These are phyloP conservation scores for Chlorodrepanis virens DNA, from an alignment of 2,113 vertebrate species.

Conservation along the genomic window DNA sequence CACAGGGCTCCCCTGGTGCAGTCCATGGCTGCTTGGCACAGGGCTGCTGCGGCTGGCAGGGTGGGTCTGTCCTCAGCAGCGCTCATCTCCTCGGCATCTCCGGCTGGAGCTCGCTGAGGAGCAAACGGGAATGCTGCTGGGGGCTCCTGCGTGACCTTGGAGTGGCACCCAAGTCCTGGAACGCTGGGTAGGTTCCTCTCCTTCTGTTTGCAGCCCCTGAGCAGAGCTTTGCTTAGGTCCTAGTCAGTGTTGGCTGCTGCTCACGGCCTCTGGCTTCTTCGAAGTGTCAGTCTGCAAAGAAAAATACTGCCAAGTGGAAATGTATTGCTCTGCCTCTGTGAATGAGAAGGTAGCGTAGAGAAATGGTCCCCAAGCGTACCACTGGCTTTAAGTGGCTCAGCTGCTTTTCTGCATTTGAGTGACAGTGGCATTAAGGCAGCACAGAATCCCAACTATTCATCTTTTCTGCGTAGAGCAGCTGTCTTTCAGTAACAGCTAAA, in stretches of 20 bases:
- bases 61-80: not conserved
- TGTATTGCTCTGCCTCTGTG: slow-evolving; percentile 15
- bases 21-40: not conserved
- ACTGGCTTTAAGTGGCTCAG: slow-evolving; percentile 54
- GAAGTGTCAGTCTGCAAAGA: not conserved
- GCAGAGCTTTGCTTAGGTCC: not conserved
- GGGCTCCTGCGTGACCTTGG: not conserved
- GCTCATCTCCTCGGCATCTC: not conserved
- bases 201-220: not conserved
- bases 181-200: not conserved
- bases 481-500: slow-evolving; percentile 52
- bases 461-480: slow-evolving; percentile 57
- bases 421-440: slow-evolving; percentile 64
- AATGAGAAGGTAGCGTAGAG: slow-evolving; percentile 19
- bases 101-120: not conserved
- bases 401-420: slow-evolving; percentile 62
- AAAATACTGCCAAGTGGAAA: not conserved
- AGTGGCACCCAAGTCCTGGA: not conserved
- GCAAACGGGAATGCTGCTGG: not conserved
- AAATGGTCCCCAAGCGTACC: slow-evolving; percentile 26
- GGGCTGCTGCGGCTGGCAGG: not conserved
- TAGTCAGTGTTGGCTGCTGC: not conserved
- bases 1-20: not conserved
- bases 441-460: slow-evolving; percentile 58
- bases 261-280: not conserved